phyloP scores from a whole-genome alignment of 2,888 invertebrate species.

The Lepidonotus clava region DNA sequence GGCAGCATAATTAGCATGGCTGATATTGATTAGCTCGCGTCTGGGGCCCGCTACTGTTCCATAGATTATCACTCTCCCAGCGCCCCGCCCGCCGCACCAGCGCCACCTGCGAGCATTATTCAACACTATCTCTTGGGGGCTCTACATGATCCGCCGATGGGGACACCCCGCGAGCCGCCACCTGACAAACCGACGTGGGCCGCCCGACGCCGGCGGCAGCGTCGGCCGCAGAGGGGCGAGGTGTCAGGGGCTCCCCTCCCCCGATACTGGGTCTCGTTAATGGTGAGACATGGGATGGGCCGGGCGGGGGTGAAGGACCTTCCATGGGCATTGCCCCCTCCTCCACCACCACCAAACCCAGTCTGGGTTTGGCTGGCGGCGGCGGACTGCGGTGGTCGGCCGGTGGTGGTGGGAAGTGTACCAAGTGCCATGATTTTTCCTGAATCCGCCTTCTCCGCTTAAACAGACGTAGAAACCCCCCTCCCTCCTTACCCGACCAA shows the following conservation, averaged over 20 bases:
- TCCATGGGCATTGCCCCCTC: neutral
- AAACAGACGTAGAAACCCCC: too few species aligned
- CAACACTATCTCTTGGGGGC: slow-evolving; percentile 29
- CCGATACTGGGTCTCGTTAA: neutral
- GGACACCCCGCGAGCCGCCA: slow-evolving; percentile 6
- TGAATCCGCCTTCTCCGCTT: neutral
- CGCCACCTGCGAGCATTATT: slow-evolving; percentile 31
- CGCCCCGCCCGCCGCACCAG: neutral
- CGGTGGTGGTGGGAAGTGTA: neutral
- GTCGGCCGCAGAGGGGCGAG: neutral
- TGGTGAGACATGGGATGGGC: neutral
- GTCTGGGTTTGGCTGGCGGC: neutral
- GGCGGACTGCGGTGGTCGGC: neutral
- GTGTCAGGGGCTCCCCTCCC: too few species aligned
- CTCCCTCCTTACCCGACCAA: neutral
- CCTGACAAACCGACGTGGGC: neutral
- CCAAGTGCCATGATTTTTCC: neutral
- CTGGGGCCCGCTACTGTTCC: slow-evolving; percentile 46
- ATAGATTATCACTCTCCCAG: slow-evolving; percentile 46
- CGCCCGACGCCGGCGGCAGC: neutral
- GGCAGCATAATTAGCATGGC: slow-evolving; percentile 52
- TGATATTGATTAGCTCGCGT: slow-evolving; percentile 49
- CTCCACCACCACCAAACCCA: neutral
- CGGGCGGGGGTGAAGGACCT: too few species aligned
- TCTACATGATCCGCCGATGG: neutral